Base-by-base conservation (phyloP, 2,888 invertebrate genomes). In the Portevinia maculata region DNA sequence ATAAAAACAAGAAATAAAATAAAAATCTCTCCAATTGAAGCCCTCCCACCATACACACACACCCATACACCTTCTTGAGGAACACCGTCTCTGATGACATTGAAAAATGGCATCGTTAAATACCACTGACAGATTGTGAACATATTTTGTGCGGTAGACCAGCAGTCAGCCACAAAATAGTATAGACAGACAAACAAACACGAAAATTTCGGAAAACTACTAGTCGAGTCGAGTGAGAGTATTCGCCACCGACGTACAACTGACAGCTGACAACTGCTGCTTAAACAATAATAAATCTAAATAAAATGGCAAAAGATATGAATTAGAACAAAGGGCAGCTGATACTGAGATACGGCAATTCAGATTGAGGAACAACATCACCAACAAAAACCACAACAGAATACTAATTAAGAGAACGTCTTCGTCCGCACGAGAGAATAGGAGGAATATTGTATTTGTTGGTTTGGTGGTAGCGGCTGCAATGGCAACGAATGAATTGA, bases 181-280 rank as follows among this genome's bases (percentile, higher is more conserved):
- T 79, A 44, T 30, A 41, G 46, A 59, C 48, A 48, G 44, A 48
- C 11, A 32, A 34, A 21, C 55, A 48, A 76, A 39, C 39, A 44
- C 7, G 13, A 48, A 57, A 64, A 30, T 19, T n/a, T 30, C 6
- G 32, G 24, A 30, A 53, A 65, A 37, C n/a, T 11, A 81, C 81
- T 81, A 81, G 24, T 24, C 69, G 65, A 39, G 37, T 34, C 39
- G 24, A 39, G 24, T 24, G 24, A 24, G 24, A 24, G 6, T 53
- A 53, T 69, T 75, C 67, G 57, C 69, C 48, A 71, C 57, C 32
- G 48, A 44, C 34, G 39, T n/a, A 13, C 46, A 62, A 60, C 57
- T 81, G 81, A 83, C 81, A 76, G 70, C 70, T 70, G 81, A 81
- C 83, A 83, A 83, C 78, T 67, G 71, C 83, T 83, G 78, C 78